Evolutionary conservation across 2,888 invertebrate genomes (phyloP).

Genomic region (Plusia festucae): DNA sequence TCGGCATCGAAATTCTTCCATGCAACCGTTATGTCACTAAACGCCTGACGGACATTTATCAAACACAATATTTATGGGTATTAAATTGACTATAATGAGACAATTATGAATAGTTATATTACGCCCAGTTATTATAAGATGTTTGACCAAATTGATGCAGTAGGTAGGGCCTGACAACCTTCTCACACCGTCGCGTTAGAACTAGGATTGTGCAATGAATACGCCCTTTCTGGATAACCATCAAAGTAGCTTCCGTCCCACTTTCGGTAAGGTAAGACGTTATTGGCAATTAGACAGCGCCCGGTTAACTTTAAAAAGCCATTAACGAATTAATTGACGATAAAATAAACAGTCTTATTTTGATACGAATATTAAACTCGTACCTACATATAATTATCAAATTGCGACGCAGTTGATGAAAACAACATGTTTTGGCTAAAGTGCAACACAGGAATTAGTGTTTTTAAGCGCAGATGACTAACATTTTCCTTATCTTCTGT

Average conservation of each 20-base stretch:
- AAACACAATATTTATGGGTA: conserved; percentile 4
- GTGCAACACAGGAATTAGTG: conserved; percentile 17
- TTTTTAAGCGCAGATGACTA: neutral
- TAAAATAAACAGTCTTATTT: conserved; percentile 20
- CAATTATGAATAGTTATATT: neutral
- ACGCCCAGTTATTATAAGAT: neutral
- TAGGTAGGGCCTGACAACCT: conserved; percentile 2
- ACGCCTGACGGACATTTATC: conserved; percentile 4
- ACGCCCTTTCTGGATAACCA: conserved; percentile 4
- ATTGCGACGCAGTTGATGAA: conserved; percentile 15
- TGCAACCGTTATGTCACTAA: neutral
- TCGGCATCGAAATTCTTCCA: neutral
- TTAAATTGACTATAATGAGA: conserved; percentile 5
- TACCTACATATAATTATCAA: neutral
- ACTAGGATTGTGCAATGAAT: neutral
- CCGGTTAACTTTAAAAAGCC: conserved; percentile 21
- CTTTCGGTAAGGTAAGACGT: conserved; percentile 6
- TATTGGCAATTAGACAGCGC: conserved; percentile 20
- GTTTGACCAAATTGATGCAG: neutral
- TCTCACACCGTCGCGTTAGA: neutral
- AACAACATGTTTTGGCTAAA: conserved; percentile 25
- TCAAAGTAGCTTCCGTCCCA: neutral
- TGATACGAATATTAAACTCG: neutral
- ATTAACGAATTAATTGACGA: conserved; percentile 12
- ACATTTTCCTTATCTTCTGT: neutral